Conservation (phyloP, 2,113 vertebrate species). For the Xyliphius kryptos region DNA sequence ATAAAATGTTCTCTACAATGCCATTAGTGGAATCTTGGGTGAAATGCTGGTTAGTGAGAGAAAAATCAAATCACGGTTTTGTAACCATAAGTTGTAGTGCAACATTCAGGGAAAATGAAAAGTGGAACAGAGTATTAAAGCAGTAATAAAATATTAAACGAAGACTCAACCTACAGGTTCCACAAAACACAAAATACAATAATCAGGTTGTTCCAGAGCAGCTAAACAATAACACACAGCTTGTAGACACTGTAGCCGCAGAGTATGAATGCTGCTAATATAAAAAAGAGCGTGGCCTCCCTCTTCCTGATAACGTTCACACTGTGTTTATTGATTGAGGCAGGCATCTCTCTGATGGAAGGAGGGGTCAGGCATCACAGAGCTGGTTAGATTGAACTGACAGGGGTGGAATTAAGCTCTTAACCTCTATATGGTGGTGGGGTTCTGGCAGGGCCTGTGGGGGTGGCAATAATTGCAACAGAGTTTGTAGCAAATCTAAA, state of each 20-base stretch:
- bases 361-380: constrained; percentile 19
- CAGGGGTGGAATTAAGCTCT: constrained; percentile 55
- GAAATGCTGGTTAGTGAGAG: too few species aligned
- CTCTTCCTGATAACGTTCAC: constrained; percentile 19
- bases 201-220: not conserved
- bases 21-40: too few species aligned
- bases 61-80: too few species aligned
- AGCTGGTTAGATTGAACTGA: constrained; percentile 46
- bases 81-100: too few species aligned
- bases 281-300: not conserved
- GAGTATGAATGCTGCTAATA: constrained; percentile 8
- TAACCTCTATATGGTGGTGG: not conserved
- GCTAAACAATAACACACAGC: not conserved
- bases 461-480: too few species aligned
- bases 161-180: not conserved
- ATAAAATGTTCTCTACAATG: too few species aligned
- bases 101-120: too few species aligned
- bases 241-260: not conserved
- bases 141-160: too few species aligned
- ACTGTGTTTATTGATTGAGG: constrained; percentile 29
- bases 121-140: too few species aligned
- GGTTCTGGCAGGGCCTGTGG: too few species aligned
- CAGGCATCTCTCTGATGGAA: constrained; percentile 6
- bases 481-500: too few species aligned
- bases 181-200: constrained; percentile 1